Percentiles rank a stretch among this genome's conserved stretches.
These are phyloP conservation scores for Asarcornis scutulata DNA, from an alignment of 2,113 vertebrate species.

Conservation along the genomic window DNA sequence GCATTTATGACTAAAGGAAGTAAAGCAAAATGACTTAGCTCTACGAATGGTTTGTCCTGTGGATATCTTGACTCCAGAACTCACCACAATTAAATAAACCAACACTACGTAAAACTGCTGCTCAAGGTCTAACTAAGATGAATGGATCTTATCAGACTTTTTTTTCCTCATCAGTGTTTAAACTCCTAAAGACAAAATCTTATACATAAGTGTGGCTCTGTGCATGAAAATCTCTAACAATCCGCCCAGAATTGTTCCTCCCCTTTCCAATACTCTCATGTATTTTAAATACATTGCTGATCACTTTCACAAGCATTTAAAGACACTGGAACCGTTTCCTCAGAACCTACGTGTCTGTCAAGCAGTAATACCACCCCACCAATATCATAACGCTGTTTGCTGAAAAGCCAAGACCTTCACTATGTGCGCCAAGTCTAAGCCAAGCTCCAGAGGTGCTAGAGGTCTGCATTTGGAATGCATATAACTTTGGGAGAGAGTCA, in stretches of 20 bases:
- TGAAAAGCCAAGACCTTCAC: background rate
- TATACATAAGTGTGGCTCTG: background rate
- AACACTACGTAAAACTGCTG: background rate
- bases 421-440: background rate
- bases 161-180: background rate
- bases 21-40: background rate
- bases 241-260: background rate
- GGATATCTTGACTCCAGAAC: background rate
- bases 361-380: background rate
- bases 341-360: background rate
- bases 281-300: background rate
- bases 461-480: accelerated
- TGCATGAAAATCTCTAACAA: background rate
- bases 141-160: background rate
- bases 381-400: background rate
- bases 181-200: background rate
- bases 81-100: background rate
- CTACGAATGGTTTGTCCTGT: background rate
- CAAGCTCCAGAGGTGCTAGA: background rate
- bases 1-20: background rate
- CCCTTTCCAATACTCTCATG: background rate
- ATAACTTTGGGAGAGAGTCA: background rate
- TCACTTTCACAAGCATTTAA: background rate
- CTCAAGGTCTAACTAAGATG: background rate
- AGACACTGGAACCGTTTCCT: background rate